Evolutionary conservation across 2,797 vertebrate species (phyloP).

Genomic region (Serranus cabrilla): DNA sequence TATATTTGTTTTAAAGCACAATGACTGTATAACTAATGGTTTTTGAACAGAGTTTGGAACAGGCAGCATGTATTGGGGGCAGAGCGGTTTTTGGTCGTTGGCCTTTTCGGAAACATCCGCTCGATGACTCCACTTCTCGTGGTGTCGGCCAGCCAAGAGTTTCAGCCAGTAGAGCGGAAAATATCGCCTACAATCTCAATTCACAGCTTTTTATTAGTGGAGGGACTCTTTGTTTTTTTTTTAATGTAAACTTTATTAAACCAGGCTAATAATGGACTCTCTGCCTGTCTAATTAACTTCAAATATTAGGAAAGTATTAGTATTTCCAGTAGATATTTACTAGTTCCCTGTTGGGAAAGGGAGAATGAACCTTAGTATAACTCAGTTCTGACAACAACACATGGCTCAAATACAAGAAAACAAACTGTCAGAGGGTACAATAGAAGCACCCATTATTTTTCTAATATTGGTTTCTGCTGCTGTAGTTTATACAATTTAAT

Average conservation of each 20-base stretch:
- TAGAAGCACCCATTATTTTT: background rate
- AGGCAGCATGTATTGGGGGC: slow-evolving; percentile 27
- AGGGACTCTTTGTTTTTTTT: background rate
- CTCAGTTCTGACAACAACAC: background rate
- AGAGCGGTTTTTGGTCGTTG: slow-evolving; percentile 55
- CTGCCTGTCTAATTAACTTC: background rate
- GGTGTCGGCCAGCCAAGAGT: slow-evolving; percentile 68
- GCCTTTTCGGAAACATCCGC: slow-evolving; percentile 82
- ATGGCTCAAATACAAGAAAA: background rate
- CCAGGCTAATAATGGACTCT: slow-evolving; percentile 1
- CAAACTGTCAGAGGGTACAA: slow-evolving; percentile 2
- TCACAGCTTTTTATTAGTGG: slow-evolving; percentile 42
- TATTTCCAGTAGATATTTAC: background rate
- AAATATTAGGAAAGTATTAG: background rate
- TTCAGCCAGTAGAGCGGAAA: slow-evolving; percentile 75
- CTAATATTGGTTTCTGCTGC: background rate
- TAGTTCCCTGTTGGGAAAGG: background rate
- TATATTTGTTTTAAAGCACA: background rate
- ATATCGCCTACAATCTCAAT: slow-evolving; percentile 52
- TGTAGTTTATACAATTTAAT: background rate
- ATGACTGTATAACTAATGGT: fast-evolving
- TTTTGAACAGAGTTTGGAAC: slow-evolving; percentile 18
- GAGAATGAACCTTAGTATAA: background rate
- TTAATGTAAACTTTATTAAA: slow-evolving; percentile 45
- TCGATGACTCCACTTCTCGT: slow-evolving; percentile 84